These are phyloP conservation scores for Leptogaster cylindrica DNA, from an alignment of 2,888 invertebrate genomes.

Conservation along the genomic window DNA sequence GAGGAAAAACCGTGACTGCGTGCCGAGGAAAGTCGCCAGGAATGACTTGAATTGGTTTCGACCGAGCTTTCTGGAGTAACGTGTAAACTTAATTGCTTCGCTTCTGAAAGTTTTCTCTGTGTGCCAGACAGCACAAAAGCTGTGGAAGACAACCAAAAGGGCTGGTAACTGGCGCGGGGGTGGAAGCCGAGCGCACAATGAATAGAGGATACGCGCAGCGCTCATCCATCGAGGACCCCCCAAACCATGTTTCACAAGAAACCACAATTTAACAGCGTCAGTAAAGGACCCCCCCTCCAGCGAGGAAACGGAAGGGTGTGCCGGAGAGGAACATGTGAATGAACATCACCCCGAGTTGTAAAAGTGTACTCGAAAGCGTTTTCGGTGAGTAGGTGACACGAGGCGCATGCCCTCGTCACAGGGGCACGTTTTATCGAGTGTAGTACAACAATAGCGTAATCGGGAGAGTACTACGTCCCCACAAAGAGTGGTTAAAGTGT, in stretches of 20 bases:
- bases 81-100: conserved; percentile 40
- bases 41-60: conserved; percentile 31
- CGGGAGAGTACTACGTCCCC: conserved; percentile 38
- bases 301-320: conserved; percentile 37
- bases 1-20: conserved; percentile 23
- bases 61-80: conserved; percentile 33
- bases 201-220: conserved; percentile 19
- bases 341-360: conserved; percentile 37
- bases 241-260: conserved; percentile 22
- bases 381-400: conserved; percentile 26
- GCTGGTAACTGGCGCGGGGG: conserved; percentile 2
- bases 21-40: conserved; percentile 19
- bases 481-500: conserved; percentile 23
- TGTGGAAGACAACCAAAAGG: not conserved
- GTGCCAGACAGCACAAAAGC: conserved; percentile 30
- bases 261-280: conserved; percentile 25
- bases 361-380: conserved; percentile 37
- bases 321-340: conserved; percentile 24
- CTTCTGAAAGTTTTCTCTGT: conserved; percentile 38
- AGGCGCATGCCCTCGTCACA: conserved; percentile 23
- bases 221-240: not conserved
- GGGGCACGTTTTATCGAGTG: conserved; percentile 30
- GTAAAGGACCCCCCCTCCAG: not conserved
- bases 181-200: not conserved
- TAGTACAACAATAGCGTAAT: conserved; percentile 39